These are phyloP conservation scores for Gadopsis marmoratus DNA, from an alignment of 2,797 vertebrate species.

Conservation along the genomic window DNA sequence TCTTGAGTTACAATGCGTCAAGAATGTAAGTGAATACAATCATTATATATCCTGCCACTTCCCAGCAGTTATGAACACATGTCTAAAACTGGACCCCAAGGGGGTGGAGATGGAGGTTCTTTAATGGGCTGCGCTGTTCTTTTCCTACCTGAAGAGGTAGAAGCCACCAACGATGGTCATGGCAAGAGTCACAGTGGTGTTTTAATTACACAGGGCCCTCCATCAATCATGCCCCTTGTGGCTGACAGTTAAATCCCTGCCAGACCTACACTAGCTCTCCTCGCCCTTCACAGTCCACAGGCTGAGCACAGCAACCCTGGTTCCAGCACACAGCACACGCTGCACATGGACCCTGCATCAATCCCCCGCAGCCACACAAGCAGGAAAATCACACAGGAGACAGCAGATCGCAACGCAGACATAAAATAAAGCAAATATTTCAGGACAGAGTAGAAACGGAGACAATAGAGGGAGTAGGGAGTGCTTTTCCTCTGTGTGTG, in stretches of 20 bases:
- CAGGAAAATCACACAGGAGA: slow-evolving; percentile 48
- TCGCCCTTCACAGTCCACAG: slow-evolving; percentile 79
- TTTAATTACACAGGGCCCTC: slow-evolving; percentile 76
- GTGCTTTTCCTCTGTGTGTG: neutral
- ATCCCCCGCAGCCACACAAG: slow-evolving; percentile 37
- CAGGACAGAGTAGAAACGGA: slow-evolving; percentile 31
- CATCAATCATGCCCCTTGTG: slow-evolving; percentile 71
- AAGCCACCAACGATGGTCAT: slow-evolving; percentile 42
- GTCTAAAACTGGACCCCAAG: slow-evolving; percentile 34
- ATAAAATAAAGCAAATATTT: slow-evolving; percentile 29
- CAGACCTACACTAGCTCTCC: slow-evolving; percentile 57
- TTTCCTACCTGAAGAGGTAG: slow-evolving; percentile 52
- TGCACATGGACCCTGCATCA: slow-evolving; percentile 30
- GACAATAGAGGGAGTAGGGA: slow-evolving; percentile 11
- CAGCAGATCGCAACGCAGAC: slow-evolving; percentile 20
- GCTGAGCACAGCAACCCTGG: slow-evolving; percentile 53
- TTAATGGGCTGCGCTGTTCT: slow-evolving; percentile 53
- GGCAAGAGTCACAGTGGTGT: slow-evolving; percentile 57
- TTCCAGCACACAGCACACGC: slow-evolving; percentile 37
- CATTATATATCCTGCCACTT: slow-evolving; percentile 50
- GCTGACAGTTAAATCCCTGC: slow-evolving; percentile 79
- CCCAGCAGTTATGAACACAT: slow-evolving; percentile 45
- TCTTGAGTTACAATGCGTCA: slow-evolving; percentile 42
- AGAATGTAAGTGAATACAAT: slow-evolving; percentile 50
- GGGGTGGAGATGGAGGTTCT: slow-evolving; percentile 26